Percentiles rank a stretch among this genome's conserved stretches.
Conservation (phyloP, 2,113 vertebrate species). For the Phrynosoma platyrhinos region DNA sequence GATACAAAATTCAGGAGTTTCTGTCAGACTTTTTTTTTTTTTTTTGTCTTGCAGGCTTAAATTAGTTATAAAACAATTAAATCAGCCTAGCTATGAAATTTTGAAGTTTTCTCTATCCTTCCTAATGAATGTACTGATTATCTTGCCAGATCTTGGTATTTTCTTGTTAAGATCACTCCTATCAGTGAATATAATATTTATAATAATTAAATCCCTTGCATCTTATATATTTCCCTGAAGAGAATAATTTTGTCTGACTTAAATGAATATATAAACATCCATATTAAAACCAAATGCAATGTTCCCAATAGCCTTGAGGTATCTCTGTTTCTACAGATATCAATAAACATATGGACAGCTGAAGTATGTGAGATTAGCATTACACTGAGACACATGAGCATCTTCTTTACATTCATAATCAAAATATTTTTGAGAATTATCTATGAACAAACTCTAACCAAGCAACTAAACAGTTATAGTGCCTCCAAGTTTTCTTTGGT, state of each 20-base stretch:
- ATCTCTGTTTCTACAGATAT: background rate
- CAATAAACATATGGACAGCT: background rate
- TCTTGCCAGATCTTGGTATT: background rate
- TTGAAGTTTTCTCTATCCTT: conserved; percentile 13
- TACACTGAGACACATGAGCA: background rate
- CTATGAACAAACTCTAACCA: background rate
- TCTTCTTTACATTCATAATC: conserved; percentile 18
- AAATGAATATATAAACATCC: conserved; percentile 25
- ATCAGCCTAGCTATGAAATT: background rate
- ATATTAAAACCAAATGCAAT: conserved; percentile 2
- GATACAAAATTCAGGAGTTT: background rate
- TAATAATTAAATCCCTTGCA: conserved; percentile 22
- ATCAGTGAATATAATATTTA: background rate
- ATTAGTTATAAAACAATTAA: conserved; percentile 22
- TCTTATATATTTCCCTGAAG: background rate
- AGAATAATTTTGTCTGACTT: conserved; percentile 16
- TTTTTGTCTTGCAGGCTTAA: conserved; percentile 5
- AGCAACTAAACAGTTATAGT: background rate
- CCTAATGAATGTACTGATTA: conserved; percentile 31
- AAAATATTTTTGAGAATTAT: background rate
- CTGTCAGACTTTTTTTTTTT: background rate
- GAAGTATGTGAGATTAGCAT: background rate
- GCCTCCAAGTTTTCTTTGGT: background rate
- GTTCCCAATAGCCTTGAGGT: background rate
- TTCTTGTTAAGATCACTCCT: background rate